phyloP scores from a whole-genome alignment of 1,140 invertebrate species.

The Pomphorhynchus laevis region DNA sequence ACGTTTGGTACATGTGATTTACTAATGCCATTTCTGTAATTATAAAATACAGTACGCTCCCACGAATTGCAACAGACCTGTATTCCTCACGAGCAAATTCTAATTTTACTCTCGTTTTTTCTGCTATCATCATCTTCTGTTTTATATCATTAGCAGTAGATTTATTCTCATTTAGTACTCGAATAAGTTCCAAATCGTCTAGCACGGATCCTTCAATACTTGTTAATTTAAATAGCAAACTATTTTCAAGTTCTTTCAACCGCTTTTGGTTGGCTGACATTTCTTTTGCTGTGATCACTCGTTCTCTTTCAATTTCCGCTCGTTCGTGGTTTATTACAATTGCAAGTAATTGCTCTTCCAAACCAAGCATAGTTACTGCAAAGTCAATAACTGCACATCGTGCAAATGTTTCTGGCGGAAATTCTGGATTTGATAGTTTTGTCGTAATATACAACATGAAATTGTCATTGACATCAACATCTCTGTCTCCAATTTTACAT shows the following conservation, averaged over 20 bases:
- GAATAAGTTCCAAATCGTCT: slow-evolving; percentile 66
- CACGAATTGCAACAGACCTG: slow-evolving; percentile 53
- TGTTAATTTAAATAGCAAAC: slow-evolving; percentile 45
- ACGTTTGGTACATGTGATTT: slow-evolving; percentile 80
- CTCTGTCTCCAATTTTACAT: slow-evolving; percentile 62
- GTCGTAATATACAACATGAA: slow-evolving; percentile 82
- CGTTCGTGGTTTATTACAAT: slow-evolving; percentile 77
- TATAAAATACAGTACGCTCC: slow-evolving; percentile 67
- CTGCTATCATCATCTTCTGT: slow-evolving; percentile 52
- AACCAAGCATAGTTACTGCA: slow-evolving; percentile 68
- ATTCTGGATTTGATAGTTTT: slow-evolving; percentile 66
- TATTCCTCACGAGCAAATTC: slow-evolving; percentile 66
- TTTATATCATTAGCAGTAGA: slow-evolving; percentile 64
- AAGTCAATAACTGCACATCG: slow-evolving; percentile 88
- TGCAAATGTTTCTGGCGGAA: slow-evolving; percentile 71
- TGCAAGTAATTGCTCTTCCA: slow-evolving; percentile 71
- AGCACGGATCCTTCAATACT: slow-evolving; percentile 62
- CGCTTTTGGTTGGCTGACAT: slow-evolving; percentile 70
- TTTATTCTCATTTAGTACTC: slow-evolving; percentile 46
- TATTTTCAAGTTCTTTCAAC: slow-evolving; percentile 75
- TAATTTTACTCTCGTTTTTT: slow-evolving; percentile 62
- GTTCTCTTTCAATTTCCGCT: slow-evolving; percentile 38
- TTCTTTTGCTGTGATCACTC: slow-evolving; percentile 64
- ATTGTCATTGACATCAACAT: slow-evolving; percentile 70
- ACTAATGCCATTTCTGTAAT: slow-evolving; percentile 87